Conservation (phyloP, 1,140 invertebrate species). For the Drosophila nigromelanica region DNA sequence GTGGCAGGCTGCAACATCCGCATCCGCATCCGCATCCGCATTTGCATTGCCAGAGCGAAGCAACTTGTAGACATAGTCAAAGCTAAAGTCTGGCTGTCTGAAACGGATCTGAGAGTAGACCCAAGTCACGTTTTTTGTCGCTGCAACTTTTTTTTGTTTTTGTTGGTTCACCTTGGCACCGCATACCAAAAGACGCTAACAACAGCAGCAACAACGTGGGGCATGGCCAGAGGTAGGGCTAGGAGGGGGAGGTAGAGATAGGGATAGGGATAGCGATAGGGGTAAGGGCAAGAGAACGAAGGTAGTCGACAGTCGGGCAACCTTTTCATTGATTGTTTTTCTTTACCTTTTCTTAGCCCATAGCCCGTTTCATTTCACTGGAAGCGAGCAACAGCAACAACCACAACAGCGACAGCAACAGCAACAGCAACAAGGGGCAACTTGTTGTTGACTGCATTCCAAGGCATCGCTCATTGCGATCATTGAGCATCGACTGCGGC, state of each 20-base stretch:
- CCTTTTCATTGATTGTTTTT: slow-evolving; percentile 77
- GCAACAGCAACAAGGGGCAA: slow-evolving; percentile 36
- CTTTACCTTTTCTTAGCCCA: slow-evolving; percentile 33
- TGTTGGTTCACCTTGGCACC: slow-evolving; percentile 45
- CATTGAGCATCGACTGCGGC: slow-evolving; percentile 46
- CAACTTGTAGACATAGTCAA: slow-evolving; percentile 16
- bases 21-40: slow-evolving; percentile 30
- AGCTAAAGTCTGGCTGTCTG: slow-evolving; percentile 1
- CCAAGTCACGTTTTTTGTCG: slow-evolving; percentile 38
- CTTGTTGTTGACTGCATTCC: slow-evolving; percentile 64
- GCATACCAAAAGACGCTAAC: slow-evolving; percentile 38
- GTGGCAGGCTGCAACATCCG: slow-evolving; percentile 22
- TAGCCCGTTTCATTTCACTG: slow-evolving; percentile 62
- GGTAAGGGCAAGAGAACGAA: slow-evolving; percentile 4
- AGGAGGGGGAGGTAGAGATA: not conserved
- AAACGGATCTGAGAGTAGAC: slow-evolving; percentile 3
- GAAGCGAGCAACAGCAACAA: slow-evolving; percentile 49
- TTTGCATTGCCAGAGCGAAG: not conserved
- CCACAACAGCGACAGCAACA: slow-evolving; percentile 26
- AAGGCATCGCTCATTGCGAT: slow-evolving; percentile 65
- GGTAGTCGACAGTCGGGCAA: slow-evolving; percentile 43
- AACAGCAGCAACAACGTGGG: not conserved
- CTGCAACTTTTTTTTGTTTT: slow-evolving; percentile 44
- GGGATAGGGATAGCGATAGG: not conserved
- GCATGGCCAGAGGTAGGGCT: not conserved